A percentile compares a stretch with the other conserved stretches of the same genome.
These are phyloP conservation scores for Habrosyne pyritoides DNA, from an alignment of 2,888 invertebrate genomes.

Conservation along the genomic window DNA sequence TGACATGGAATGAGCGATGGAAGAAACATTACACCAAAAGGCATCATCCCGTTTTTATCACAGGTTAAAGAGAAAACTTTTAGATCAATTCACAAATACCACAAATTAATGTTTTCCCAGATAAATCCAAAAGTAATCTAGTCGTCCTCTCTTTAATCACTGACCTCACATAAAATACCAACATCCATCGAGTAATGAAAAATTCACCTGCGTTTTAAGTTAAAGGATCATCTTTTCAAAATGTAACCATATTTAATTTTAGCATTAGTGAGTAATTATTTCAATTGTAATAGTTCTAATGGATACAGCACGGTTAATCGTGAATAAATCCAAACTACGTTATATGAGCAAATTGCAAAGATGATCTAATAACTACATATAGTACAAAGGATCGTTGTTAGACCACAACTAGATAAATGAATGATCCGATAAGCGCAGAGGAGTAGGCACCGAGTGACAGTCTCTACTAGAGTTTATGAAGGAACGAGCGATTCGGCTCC, in stretches of 20 bases:
- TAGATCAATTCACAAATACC: constrained; percentile 19
- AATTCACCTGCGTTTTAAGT: constrained; percentile 35
- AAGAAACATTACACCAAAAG: constrained; percentile 25
- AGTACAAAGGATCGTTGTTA: constrained; percentile 47
- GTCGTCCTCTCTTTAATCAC: constrained; percentile 35
- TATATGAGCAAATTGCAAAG: constrained; percentile 21
- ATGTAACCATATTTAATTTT: not conserved
- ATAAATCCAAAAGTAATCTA: constrained; percentile 3
- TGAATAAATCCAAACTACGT: not conserved
- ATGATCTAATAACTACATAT: constrained; percentile 57
- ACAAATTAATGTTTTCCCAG: constrained; percentile 5
- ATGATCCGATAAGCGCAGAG: constrained; percentile 72
- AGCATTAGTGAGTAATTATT: not conserved
- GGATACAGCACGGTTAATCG: no score
- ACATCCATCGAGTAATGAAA: constrained; percentile 37
- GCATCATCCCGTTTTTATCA: constrained; percentile 27
- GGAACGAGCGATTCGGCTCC: constrained; percentile 63
- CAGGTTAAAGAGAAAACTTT: constrained; percentile 32
- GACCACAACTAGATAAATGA: constrained; percentile 54
- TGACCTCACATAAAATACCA: constrained; percentile 35
- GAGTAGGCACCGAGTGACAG: constrained; percentile 81
- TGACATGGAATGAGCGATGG: constrained; percentile 41
- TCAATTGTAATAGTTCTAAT: no score
- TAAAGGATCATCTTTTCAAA: constrained; percentile 50
- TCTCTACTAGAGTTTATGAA: constrained; percentile 77